Evolutionary conservation across 2,113 vertebrate species (phyloP), one percentile per base, ranked within the genome.

Genomic region (Dunckerocampus dactyliophorus): DNA sequence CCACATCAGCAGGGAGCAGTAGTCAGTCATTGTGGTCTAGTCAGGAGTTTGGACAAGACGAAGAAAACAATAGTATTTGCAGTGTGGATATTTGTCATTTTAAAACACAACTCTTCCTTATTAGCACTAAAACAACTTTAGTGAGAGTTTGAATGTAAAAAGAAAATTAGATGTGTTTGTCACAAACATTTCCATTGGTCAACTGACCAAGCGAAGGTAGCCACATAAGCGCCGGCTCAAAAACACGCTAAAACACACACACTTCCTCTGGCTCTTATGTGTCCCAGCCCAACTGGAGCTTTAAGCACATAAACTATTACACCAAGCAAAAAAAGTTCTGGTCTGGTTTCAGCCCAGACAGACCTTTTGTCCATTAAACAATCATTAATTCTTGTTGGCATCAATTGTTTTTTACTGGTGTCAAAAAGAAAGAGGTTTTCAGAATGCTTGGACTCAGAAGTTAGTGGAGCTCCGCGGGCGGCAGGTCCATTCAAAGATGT

Each of bases 391-490:
- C 28, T 3, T 28, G 31, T 34, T 34, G 4, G 7, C n/a, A n/a
- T n/a, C n/a, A n/a, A n/a, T n/a, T 28, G 24, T 28, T 34, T 34
- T 34, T 34, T 34, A 34, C 31, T 34, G 7, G 6, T 34, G 31
- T 8, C 31, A 5, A 34, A n/a, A 34, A 34, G 7, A 34, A 34
- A 34, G 31, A 34, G 31, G 31, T 34, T 5, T 7, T 8, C 31
- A 34, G 31, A 34, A 34, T 5, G 31, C 31, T 34, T 34, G 5
- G 7, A 3, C 62, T 0, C 3, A 57, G 59, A 63, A 81, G 87
- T 90, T 84, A 67, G 75, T 70, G 89, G 92, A 92, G 83, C 2
- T 92, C 94, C 94, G 95, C 95, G 69, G 96, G 95, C 95, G 90
- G 96, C 90, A 79, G 89, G 88, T 93, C 90, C 85, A 84, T 65